Conservation (phyloP, 2,113 vertebrate species). For the Acrocephalus kingi region DNA sequence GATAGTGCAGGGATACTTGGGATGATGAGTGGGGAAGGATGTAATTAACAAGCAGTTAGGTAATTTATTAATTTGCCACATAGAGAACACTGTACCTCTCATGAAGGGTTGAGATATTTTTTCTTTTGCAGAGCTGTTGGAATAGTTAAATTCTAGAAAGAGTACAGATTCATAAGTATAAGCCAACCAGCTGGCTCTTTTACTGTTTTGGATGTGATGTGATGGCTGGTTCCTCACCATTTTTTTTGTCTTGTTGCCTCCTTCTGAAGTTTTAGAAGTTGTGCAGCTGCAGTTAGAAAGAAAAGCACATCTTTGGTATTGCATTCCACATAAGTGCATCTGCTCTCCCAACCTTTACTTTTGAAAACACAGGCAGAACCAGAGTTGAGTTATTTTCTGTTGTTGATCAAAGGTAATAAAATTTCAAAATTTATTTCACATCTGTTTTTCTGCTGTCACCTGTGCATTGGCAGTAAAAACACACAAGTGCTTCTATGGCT, state of each 20-base stretch:
- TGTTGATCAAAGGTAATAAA: neutral
- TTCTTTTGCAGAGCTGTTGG: neutral
- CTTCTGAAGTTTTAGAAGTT: neutral
- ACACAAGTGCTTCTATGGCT: neutral
- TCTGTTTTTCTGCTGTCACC: neutral
- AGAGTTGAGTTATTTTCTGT: neutral
- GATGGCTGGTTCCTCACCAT: neutral
- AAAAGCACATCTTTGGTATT: neutral
- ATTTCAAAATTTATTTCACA: neutral
- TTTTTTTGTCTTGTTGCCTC: neutral
- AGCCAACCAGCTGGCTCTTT: neutral
- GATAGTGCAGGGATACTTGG: slow-evolving; percentile 14
- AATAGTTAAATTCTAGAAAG: neutral
- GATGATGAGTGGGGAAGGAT: slow-evolving; percentile 38
- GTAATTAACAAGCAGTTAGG: slow-evolving; percentile 53
- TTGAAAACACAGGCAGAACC: neutral
- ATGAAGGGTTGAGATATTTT: neutral
- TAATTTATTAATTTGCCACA: slow-evolving; percentile 61
- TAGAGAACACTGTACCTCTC: neutral
- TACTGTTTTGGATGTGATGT: neutral
- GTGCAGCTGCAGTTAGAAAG: neutral
- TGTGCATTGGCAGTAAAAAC: neutral
- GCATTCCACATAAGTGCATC: neutral
- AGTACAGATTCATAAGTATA: neutral
- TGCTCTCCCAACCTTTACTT: neutral